Evolutionary conservation across 1,140 invertebrate species (phyloP).

Genomic region (Mesaphorura yosii): DNA sequence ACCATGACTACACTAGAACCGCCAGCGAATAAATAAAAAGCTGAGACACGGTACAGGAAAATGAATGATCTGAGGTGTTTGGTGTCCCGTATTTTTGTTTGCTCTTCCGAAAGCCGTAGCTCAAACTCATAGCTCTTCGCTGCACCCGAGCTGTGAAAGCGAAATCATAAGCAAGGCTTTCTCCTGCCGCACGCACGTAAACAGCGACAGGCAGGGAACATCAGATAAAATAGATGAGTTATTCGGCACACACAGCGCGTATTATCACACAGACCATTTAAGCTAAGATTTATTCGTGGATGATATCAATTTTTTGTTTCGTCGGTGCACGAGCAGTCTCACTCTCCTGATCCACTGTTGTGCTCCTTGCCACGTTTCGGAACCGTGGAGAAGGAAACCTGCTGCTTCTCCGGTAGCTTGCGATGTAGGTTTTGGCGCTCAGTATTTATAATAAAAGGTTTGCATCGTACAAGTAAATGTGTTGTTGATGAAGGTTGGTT

Average conservation of each 20-base stretch:
- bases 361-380: too few relatives aligned
- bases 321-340: neutral
- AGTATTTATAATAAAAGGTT: neutral
- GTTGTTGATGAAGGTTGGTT: too few relatives aligned
- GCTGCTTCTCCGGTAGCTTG: conserved; percentile 17
- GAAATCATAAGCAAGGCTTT: too few relatives aligned
- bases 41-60: too few relatives aligned
- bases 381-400: conserved; percentile 27
- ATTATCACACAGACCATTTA: conserved; percentile 33
- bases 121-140: too few relatives aligned
- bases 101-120: too few relatives aligned
- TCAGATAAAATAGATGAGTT: conserved; percentile 32
- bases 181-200: neutral
- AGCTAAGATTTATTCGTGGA: conserved; percentile 32
- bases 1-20: too few relatives aligned
- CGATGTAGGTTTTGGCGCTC: neutral
- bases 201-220: neutral
- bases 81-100: too few relatives aligned
- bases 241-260: conserved; percentile 28
- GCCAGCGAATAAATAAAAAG: too few relatives aligned
- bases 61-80: too few relatives aligned
- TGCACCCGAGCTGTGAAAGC: too few relatives aligned
- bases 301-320: conserved; percentile 32
- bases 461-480: neutral
- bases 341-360: conserved; percentile 24